Evolutionary conservation across 2,797 vertebrate genomes (phyloP).

Genomic region (Syncerus caffer): DNA sequence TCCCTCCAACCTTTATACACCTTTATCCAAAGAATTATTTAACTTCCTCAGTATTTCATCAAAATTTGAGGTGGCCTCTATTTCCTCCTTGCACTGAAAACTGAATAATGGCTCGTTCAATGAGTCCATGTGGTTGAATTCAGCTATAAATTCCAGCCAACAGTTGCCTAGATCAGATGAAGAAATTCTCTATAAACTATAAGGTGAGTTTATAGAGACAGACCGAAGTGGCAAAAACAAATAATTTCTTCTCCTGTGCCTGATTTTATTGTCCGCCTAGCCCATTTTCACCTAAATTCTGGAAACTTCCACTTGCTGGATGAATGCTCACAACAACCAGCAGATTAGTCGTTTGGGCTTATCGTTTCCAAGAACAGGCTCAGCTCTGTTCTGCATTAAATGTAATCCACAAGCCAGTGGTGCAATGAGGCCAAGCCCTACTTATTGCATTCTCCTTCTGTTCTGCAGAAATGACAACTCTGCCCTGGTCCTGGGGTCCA

Average conservation of each 20-base stretch:
- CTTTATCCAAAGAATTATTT: background rate
- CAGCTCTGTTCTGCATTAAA: background rate
- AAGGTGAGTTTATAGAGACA: background rate
- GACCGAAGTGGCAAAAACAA: background rate
- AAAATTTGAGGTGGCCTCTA: background rate
- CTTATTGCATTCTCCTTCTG: too few relatives aligned
- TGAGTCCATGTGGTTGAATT: background rate
- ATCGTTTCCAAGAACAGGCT: background rate
- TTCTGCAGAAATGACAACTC: background rate
- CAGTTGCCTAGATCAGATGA: background rate
- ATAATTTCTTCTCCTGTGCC: background rate
- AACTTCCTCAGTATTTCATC: conserved; percentile 21
- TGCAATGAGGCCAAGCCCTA: too few relatives aligned
- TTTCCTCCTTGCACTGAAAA: conserved; percentile 29
- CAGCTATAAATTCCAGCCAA: conserved; percentile 1
- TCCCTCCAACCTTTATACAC: background rate
- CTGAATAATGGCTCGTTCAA: background rate
- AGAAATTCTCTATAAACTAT: conserved; percentile 7
- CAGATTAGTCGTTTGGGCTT: background rate
- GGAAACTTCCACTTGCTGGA: background rate
- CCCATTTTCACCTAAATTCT: background rate
- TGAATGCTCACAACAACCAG: background rate
- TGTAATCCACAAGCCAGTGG: background rate
- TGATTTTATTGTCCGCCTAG: background rate
- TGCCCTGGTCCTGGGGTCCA: background rate